These are phyloP conservation scores for Clivina fossor DNA, from an alignment of 2,888 invertebrate species.

Conservation along the genomic window DNA sequence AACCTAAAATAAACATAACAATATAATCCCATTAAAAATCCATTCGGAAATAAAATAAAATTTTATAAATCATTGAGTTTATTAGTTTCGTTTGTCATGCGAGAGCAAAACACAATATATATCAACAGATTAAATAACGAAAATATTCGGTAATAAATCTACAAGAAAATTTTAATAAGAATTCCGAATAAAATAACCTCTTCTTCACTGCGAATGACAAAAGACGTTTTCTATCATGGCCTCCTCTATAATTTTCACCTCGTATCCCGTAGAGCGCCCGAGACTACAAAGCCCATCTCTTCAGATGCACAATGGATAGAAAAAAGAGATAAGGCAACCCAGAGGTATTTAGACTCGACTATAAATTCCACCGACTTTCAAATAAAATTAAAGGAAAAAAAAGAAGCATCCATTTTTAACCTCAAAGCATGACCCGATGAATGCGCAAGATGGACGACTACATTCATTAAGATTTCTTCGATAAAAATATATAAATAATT, in stretches of 20 bases:
- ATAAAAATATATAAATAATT: no score
- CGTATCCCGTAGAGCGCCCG: conserved; percentile 7
- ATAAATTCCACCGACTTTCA: conserved; percentile 5
- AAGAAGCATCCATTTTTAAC: not conserved
- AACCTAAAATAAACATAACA: no score
- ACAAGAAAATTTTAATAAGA: conserved; percentile 23
- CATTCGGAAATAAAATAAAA: no score
- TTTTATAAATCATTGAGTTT: no score
- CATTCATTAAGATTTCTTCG: no score
- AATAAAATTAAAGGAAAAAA: not conserved
- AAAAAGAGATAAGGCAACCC: conserved; percentile 19
- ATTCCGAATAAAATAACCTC: not conserved
- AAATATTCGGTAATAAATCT: conserved; percentile 19
- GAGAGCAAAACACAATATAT: no score
- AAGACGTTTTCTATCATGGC: conserved; percentile 14
- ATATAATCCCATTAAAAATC: no score
- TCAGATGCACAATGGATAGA: conserved; percentile 19
- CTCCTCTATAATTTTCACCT: not conserved
- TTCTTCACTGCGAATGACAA: conserved; percentile 18
- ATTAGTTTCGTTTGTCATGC: no score
- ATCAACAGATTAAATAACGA: no score
- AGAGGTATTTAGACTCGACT: conserved; percentile 17
- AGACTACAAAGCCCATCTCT: conserved; percentile 9
- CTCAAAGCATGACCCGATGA: no score
- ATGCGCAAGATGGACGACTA: no score